A percentile compares a stretch with the other conserved stretches of the same genome.
These are phyloP conservation scores for Ceuthmochares aereus DNA, from an alignment of 2,113 vertebrate genomes.

Conservation along the genomic window DNA sequence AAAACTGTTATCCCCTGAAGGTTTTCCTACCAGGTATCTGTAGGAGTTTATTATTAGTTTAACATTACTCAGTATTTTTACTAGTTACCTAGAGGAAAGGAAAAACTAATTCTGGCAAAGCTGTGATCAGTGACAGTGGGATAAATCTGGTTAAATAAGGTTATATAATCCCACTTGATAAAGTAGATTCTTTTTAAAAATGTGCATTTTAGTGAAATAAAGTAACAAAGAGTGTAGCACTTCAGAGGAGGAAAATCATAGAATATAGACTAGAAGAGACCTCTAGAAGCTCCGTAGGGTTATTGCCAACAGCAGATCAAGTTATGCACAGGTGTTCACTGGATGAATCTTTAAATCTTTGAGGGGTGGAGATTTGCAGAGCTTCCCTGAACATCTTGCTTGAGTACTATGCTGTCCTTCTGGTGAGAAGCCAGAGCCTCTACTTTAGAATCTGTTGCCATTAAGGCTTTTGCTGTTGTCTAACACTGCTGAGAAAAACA, in stretches of 20 bases:
- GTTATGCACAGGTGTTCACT: not conserved
- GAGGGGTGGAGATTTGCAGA: not conserved
- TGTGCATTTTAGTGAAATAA: not conserved
- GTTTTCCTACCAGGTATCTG: not conserved
- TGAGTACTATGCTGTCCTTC: fast-evolving
- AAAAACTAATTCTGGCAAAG: not conserved
- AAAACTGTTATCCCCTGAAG: not conserved
- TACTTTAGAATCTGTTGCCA: not conserved
- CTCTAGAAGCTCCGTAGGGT: not conserved
- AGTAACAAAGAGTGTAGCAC: not conserved
- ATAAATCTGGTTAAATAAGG: not conserved
- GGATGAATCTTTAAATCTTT: not conserved
- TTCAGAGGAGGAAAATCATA: not conserved
- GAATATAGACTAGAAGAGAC: not conserved
- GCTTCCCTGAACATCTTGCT: not conserved
- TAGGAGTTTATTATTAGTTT: not conserved
- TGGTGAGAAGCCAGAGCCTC: not conserved
- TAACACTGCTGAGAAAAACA: not conserved
- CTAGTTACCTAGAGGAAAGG: not conserved
- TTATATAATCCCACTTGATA: not conserved
- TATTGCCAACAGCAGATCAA: not conserved
- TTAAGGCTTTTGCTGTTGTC: not conserved
- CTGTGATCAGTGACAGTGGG: not conserved
- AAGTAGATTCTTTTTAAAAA: not conserved
- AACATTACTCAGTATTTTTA: not conserved